phyloP scores from a whole-genome alignment of 2,113 vertebrate genomes.

The Loxodonta africana region DNA sequence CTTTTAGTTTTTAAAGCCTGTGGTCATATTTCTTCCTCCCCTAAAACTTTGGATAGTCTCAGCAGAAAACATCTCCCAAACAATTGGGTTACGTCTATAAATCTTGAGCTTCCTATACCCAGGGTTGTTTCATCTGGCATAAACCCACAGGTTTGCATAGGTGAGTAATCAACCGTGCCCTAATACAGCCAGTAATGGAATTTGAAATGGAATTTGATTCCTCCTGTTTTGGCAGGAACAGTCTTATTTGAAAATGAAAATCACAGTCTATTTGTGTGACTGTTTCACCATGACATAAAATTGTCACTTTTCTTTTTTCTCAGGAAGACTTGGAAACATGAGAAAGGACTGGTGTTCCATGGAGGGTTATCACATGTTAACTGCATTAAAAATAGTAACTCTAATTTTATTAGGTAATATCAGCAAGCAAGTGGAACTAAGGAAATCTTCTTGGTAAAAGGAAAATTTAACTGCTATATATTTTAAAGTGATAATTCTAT shows the following conservation, averaged over 20 bases:
- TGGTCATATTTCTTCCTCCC: conserved; percentile 82
- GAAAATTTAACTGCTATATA: conserved; percentile 53
- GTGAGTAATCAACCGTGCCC: conserved; percentile 78
- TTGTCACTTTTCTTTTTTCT: conserved; percentile 33
- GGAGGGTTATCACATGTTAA: conserved; percentile 58
- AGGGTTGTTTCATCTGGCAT: conserved; percentile 77
- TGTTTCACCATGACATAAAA: conserved; percentile 62
- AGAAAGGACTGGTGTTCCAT: conserved; percentile 18
- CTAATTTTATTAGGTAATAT: conserved; percentile 71
- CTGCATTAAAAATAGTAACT: conserved; percentile 66
- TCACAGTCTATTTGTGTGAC: conserved; percentile 76
- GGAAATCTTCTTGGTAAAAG: conserved; percentile 76
- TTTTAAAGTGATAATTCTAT: conserved; percentile 65
- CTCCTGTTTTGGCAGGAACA: conserved; percentile 75
- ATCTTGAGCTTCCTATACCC: conserved; percentile 80
- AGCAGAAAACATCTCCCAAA: conserved; percentile 76
- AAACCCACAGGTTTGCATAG: conserved; percentile 78
- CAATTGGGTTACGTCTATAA: conserved; percentile 77
- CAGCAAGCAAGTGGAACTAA: conserved; percentile 65
- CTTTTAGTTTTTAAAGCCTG: conserved; percentile 79
- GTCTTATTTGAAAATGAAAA: conserved; percentile 83
- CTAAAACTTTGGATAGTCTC: conserved; percentile 79
- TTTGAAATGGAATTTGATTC: conserved; percentile 85
- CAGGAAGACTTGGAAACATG: conserved; percentile 44
- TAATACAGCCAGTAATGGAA: conserved; percentile 82